These are phyloP conservation scores for Bombylius discolor DNA, from an alignment of 2,888 invertebrate species.

Conservation along the genomic window DNA sequence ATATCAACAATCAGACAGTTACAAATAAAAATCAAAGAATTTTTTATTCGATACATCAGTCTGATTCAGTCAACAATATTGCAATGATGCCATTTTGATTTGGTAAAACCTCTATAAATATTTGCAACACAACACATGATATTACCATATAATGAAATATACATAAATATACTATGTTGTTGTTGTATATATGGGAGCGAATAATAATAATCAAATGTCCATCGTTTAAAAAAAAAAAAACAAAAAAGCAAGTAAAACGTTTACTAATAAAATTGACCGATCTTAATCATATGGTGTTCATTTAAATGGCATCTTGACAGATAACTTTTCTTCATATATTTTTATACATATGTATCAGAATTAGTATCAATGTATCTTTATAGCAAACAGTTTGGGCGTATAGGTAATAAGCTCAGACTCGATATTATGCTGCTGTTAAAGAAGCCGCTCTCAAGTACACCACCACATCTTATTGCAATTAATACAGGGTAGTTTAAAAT, in stretches of 20 bases:
- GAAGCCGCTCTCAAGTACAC: not conserved
- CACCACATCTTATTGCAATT: too few relatives aligned
- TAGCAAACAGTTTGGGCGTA: not conserved
- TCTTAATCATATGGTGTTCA: constrained; percentile 21
- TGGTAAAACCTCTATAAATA: not conserved
- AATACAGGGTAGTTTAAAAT: too few relatives aligned
- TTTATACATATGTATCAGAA: constrained; percentile 3
- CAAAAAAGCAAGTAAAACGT: not conserved
- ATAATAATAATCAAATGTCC: not conserved
- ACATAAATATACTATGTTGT: not conserved
- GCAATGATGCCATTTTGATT: too few relatives aligned
- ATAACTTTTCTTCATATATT: constrained; percentile 15
- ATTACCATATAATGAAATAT: not conserved
- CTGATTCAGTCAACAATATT: not conserved
- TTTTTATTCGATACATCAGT: constrained; percentile 6
- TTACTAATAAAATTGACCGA: constrained; percentile 8
- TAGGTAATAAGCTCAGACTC: not conserved
- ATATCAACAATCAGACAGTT: not conserved
- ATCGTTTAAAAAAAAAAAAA: not conserved
- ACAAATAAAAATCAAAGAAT: not conserved
- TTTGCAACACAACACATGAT: not conserved
- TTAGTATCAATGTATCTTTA: constrained; percentile 2
- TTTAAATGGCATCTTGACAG: constrained; percentile 21
- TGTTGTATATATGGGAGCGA: not conserved
- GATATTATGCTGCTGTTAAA: not conserved